These are phyloP conservation scores for Trichogramma pretiosum DNA, from an alignment of 1,140 invertebrate genomes.

Conservation along the genomic window DNA sequence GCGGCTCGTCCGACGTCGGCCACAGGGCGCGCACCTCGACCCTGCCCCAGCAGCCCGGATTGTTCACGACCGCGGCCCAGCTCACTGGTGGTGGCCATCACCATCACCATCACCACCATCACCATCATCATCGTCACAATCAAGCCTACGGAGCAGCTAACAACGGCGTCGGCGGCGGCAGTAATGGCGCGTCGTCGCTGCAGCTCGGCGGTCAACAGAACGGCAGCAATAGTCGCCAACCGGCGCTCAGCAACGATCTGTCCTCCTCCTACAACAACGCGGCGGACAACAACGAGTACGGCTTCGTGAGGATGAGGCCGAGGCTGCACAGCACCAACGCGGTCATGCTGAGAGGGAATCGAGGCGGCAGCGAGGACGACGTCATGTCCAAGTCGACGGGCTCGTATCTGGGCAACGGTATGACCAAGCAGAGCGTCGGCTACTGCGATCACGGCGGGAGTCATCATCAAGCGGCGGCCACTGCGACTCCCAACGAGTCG, in stretches of 20 bases:
- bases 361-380: constrained; percentile 16
- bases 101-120: constrained; percentile 21
- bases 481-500: background rate
- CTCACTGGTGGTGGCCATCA: constrained; percentile 22
- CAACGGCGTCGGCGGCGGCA: background rate
- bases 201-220: constrained; percentile 28
- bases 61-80: constrained; percentile 25
- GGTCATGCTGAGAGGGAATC: constrained; percentile 29
- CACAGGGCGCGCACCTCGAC: constrained; percentile 46
- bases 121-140: constrained; percentile 11
- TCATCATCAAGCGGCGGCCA: background rate
- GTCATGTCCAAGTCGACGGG: background rate
- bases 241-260: background rate
- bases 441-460: background rate
- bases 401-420: constrained; percentile 14
- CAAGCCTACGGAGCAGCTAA: background rate
- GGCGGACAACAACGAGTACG: constrained; percentile 34
- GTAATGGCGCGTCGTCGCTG: constrained; percentile 30
- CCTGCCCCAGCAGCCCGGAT: constrained; percentile 38
- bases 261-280: constrained; percentile 10
- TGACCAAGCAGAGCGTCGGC: background rate
- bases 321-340: constrained; percentile 42
- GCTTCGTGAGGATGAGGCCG: constrained; percentile 42
- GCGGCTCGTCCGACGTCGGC: constrained; percentile 35
- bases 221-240: constrained; percentile 9